These are phyloP conservation scores for Spialia ferax DNA, from an alignment of 2,888 invertebrate species.

Conservation along the genomic window DNA sequence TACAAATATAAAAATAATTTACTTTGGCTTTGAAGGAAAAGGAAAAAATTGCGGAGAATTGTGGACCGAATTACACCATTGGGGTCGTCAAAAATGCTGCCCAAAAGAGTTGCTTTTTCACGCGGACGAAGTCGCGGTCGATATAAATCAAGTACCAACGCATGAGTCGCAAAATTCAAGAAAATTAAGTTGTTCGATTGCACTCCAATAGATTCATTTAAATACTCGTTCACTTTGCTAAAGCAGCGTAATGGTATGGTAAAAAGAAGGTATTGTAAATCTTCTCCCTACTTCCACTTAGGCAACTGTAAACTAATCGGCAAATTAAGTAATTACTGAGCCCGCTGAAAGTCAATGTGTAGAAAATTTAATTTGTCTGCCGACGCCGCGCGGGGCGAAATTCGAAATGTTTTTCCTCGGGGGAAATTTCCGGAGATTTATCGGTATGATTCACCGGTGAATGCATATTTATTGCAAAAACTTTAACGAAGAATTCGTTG, in stretches of 20 bases:
- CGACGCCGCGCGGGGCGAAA: slow-evolving; percentile 64
- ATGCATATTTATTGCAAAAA: slow-evolving; percentile 39
- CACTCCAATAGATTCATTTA: not conserved
- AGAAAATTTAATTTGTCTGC: slow-evolving; percentile 75
- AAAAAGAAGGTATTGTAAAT: slow-evolving; percentile 55
- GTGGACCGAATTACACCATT: too few relatives aligned
- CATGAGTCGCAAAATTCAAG: too few relatives aligned
- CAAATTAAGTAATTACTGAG: slow-evolving; percentile 78
- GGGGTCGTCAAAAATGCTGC: too few relatives aligned
- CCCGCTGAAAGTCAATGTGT: slow-evolving; percentile 76
- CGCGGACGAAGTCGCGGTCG: too few relatives aligned
- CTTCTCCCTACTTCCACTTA: slow-evolving; percentile 65
- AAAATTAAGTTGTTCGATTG: too few relatives aligned
- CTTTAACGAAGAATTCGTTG: slow-evolving; percentile 27
- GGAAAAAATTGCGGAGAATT: too few relatives aligned
- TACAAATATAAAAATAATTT: too few relatives aligned
- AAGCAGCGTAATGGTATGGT: not conserved
- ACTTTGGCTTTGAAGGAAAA: too few relatives aligned
- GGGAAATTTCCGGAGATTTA: slow-evolving; percentile 54
- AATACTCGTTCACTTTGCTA: too few relatives aligned
- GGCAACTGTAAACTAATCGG: slow-evolving; percentile 74
- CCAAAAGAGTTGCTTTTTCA: too few relatives aligned
- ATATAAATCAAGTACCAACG: too few relatives aligned
- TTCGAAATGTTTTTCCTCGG: slow-evolving; percentile 62
- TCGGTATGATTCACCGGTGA: slow-evolving; percentile 41